Evolutionary conservation across 2,888 invertebrate species (phyloP), one percentile per base, ranked within the genome.

Genomic region (Drosophila hamatofila): DNA sequence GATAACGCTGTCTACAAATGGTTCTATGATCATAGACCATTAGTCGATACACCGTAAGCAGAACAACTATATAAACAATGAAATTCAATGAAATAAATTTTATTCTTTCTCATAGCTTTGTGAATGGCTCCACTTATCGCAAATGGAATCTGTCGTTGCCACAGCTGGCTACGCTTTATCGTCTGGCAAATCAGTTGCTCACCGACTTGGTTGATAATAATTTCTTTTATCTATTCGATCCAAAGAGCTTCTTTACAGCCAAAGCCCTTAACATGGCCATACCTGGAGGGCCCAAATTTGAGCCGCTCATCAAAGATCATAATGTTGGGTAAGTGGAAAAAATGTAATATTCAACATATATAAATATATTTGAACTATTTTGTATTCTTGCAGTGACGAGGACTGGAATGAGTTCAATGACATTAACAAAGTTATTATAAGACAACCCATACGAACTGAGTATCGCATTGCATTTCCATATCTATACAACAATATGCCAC

Each of bases 401-500:
- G 99, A 99, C 93, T 99, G 99, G 99, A 99, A 99, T 93, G 99
- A 99, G 93, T 99, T 99, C 91, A 99, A 99, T 94, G 99, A 99
- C 91, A 99, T 99, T 83, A 99, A 99, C 93, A 99, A 99, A 94
- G 99, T 99, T 88, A 99, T 99, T 77, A 99, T 99, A 84, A 95
- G 99, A 11, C 99, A 99, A 91, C 99, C 99, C 4, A 97, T 99
- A 81, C 95, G 99, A 75, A 99, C 99, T 0, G 99, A 99, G 93
- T 99, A 99, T 93, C 95, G 99, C 82, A 99, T 99, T 91, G 99
- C 99, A 0, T 99, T 99, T 93, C 99, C 99, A 0, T 99, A 99
- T 93, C 94, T 99, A 83, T 99, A 99, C 94, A 99, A 99, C 93
- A 99, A 99, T 92, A 95, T 99, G 95, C 99, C 99, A 0, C 98